Base-by-base conservation (phyloP, 2,797 vertebrate genomes). In the Manis javanica region DNA sequence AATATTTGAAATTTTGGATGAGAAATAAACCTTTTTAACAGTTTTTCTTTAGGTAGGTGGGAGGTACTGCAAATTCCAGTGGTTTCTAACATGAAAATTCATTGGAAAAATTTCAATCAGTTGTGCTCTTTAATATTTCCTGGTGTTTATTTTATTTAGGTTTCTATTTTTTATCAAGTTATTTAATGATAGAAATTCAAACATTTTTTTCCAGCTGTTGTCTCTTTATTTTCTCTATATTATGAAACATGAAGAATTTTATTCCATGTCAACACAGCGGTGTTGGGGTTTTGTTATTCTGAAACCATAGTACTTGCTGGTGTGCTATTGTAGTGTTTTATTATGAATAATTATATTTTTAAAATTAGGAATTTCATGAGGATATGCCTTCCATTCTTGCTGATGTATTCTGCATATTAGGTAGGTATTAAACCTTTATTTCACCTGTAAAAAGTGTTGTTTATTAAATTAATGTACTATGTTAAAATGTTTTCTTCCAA, bases 341-440 rank as follows among this genome's bases (percentile, higher is more conserved):
- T 72, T 69, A 34, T 72, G 31, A 37, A 83, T 93, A 81, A 96
- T 96, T 97, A 37, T 97, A 90, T 89, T 92, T 95, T 97, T 96
- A 24, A 88, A 94, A 96, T 91, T 97, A 99, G 99, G 99, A 99
- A 96, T 99, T 99, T 93, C 98, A 99, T 95, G 99, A 99, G 86
- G 99, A 99, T 97, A 99, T 99, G 99, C 98, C 99, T 96, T 99
- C 99, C 79, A 99, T 99, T 98, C 99, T 99, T 98, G 99, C 99
- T 97, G 99, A 99, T 97, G 99, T 99, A 39, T 99, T 99, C 98
- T 99, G 99, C 98, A 99, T 99, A 98, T 99, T 99, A 98, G 99
- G 99, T 99, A 98, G 91, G 98, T 94, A 89, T 94, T 21, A 55
- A 85, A 87, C 39, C 9, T 78, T 97, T 96, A 59, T 95, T 94